Evolutionary conservation across 2,113 vertebrate genomes (phyloP).

Genomic region (Corythaeola cristata): DNA sequence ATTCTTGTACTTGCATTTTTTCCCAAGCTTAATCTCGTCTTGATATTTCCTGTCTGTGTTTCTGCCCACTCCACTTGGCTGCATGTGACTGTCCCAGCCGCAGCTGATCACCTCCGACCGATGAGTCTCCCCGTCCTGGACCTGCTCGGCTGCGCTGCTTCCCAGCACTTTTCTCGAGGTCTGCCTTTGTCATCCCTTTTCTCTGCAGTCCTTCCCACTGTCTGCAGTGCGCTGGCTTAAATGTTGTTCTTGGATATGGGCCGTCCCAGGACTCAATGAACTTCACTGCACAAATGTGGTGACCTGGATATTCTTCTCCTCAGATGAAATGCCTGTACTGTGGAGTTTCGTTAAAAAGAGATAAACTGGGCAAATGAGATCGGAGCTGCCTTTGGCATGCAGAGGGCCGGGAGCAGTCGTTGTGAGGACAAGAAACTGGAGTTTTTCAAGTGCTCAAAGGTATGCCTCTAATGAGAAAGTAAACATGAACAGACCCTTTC

Average conservation of each 20-base stretch:
- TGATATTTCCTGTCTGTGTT: conserved; percentile 21
- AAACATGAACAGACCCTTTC: neutral
- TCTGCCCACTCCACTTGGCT: neutral
- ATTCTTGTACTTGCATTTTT: conserved; percentile 7
- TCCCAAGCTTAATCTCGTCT: neutral
- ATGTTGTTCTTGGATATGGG: neutral
- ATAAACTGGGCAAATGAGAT: neutral
- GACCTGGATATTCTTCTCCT: neutral
- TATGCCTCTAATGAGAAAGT: neutral
- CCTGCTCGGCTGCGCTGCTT: neutral
- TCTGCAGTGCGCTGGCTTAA: neutral
- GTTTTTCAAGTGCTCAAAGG: neutral
- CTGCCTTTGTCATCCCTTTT: neutral
- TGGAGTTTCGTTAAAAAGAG: neutral
- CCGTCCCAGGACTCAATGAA: neutral
- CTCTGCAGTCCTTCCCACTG: neutral
- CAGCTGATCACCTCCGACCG: neutral
- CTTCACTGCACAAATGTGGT: neutral
- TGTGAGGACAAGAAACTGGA: neutral
- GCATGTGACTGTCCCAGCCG: neutral
- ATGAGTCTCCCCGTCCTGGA: neutral
- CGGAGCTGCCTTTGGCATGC: neutral
- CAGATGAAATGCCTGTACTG: neutral
- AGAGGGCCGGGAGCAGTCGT: neutral
- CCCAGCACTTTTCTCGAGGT: neutral